These are phyloP conservation scores for Lathamus discolor DNA, from an alignment of 2,113 vertebrate genomes.

Conservation along the genomic window DNA sequence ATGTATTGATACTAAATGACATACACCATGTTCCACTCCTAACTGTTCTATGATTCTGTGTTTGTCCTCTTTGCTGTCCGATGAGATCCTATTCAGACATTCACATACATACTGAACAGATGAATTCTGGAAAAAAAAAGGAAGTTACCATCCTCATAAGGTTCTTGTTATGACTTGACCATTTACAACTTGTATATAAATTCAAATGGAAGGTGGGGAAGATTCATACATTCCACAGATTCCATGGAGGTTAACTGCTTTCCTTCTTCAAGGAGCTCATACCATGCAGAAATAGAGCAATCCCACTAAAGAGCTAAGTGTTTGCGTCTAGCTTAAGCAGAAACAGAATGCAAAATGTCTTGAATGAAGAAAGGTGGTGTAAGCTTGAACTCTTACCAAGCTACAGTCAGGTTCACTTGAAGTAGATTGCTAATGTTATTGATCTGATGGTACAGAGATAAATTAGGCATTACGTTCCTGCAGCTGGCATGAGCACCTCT, in stretches of 20 bases:
- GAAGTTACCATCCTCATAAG: not conserved
- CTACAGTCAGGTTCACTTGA: not conserved
- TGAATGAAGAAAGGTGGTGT: not conserved
- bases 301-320: not conserved
- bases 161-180: not conserved
- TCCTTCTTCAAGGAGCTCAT: constrained; percentile 43
- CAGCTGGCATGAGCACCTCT: not conserved
- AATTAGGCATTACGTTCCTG: not conserved
- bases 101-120: not conserved
- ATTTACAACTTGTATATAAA: not conserved
- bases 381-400: not conserved
- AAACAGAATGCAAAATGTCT: not conserved
- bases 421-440: not conserved
- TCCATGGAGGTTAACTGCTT: constrained; percentile 44
- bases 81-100: not conserved
- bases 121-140: not conserved
- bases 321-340: not conserved
- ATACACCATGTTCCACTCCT: not conserved
- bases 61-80: not conserved
- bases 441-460: not conserved
- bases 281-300: constrained; percentile 29
- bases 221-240: not conserved
- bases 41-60: not conserved
- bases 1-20: not conserved
- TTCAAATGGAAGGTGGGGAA: not conserved